phyloP scores from a whole-genome alignment of 2,113 vertebrate species.

The Onychorhynchus coronatus region DNA sequence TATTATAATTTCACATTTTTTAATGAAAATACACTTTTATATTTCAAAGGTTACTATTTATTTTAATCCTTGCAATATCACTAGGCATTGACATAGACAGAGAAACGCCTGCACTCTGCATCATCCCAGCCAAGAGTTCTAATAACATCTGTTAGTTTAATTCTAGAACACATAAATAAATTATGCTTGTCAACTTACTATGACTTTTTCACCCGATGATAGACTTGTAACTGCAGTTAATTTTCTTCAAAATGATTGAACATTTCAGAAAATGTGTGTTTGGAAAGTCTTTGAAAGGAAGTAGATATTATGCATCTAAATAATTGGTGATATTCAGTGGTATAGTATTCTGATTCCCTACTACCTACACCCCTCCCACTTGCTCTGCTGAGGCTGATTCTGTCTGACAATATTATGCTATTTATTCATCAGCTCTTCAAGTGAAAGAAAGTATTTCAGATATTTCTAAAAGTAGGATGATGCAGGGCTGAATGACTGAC shows the following conservation, averaged over 20 bases:
- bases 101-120: slow-evolving; percentile 1
- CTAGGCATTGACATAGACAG: not conserved
- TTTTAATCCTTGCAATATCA: slow-evolving; percentile 18
- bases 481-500: not conserved
- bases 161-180: slow-evolving; percentile 44
- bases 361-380: not conserved
- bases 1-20: not conserved
- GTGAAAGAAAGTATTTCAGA: not conserved
- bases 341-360: not conserved
- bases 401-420: not conserved
- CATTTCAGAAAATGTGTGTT: not conserved
- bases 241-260: slow-evolving; percentile 16
- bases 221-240: slow-evolving; percentile 10
- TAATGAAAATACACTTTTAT: slow-evolving; percentile 3
- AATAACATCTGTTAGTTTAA: slow-evolving; percentile 47
- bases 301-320: not conserved
- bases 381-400: not conserved
- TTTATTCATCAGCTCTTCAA: not conserved
- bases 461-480: not conserved
- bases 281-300: not conserved
- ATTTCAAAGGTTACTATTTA: slow-evolving; percentile 24
- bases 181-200: slow-evolving; percentile 32
- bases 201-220: slow-evolving; percentile 23
- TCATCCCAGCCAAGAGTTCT: slow-evolving; percentile 33
- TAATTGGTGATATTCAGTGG: not conserved